Percentiles rank a stretch among this genome's conserved stretches.
These are phyloP conservation scores for Podabrus alpinus DNA, from an alignment of 2,888 invertebrate species.

Conservation along the genomic window DNA sequence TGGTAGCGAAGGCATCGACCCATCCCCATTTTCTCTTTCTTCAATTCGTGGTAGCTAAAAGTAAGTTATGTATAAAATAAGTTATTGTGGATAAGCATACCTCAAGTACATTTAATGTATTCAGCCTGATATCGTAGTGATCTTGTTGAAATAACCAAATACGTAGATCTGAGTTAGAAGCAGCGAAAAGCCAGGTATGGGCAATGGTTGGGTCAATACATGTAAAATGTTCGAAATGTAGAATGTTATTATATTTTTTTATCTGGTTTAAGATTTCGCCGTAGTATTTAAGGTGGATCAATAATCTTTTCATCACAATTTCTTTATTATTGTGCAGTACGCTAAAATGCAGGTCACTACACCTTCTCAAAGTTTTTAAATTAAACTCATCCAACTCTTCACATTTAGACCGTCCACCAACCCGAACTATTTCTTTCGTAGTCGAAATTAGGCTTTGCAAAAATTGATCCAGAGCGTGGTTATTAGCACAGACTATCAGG, in stretches of 20 bases:
- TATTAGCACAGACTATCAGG: slow-evolving; percentile 80
- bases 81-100: too few species aligned
- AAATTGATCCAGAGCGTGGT: slow-evolving; percentile 87
- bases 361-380: slow-evolving; percentile 49
- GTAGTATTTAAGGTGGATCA: background rate
- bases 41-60: too few species aligned
- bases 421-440: slow-evolving; percentile 66
- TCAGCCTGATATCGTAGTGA: too few species aligned
- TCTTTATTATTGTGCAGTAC: too few species aligned
- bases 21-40: too few species aligned
- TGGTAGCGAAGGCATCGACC: too few species aligned
- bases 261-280: background rate
- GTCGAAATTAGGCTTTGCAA: slow-evolving; percentile 68
- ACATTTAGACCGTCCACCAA: slow-evolving; percentile 72
- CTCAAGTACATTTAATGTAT: too few species aligned
- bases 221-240: slow-evolving; percentile 38
- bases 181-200: slow-evolving; percentile 51
- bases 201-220: slow-evolving; percentile 37
- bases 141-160: slow-evolving; percentile 43
- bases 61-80: too few species aligned
- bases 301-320: background rate
- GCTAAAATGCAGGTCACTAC: background rate
- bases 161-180: slow-evolving; percentile 30
- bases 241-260: slow-evolving; percentile 39
- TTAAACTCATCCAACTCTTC: slow-evolving; percentile 61